Conservation (phyloP, 2,888 invertebrate species). For the Creontiades dilutus region DNA sequence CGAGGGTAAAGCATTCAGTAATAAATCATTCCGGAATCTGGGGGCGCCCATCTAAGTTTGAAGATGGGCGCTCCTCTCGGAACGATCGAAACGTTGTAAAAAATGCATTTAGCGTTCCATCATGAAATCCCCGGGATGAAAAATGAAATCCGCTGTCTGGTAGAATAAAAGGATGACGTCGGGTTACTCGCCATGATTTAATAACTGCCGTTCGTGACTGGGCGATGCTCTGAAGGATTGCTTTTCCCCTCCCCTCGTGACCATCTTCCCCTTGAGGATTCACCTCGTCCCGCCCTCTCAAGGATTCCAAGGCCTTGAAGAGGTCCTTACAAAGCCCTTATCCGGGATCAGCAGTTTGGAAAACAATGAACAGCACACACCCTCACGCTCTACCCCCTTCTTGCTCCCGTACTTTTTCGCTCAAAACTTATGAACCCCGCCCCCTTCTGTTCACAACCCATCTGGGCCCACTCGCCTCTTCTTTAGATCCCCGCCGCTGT, state of each 20-base stretch:
- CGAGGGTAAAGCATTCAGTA: background rate
- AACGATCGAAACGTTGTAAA: slow-evolving; percentile 12
- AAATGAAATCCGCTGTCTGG: slow-evolving; percentile 43
- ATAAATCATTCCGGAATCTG: background rate
- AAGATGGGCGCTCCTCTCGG: background rate
- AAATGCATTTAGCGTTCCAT: slow-evolving; percentile 6
- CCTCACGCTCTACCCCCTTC: slow-evolving; percentile 19
- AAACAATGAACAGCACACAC: slow-evolving; percentile 63
- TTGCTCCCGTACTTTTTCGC: slow-evolving; percentile 7
- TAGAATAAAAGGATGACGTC: background rate
- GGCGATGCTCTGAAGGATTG: slow-evolving; percentile 50
- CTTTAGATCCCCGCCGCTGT: slow-evolving; percentile 5
- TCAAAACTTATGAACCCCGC: slow-evolving; percentile 22
- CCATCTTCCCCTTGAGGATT: slow-evolving; percentile 13
- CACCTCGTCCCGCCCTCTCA: background rate
- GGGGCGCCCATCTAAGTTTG: background rate
- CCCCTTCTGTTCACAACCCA: background rate
- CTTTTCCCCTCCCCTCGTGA: background rate
- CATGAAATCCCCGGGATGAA: background rate
- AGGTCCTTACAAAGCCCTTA: slow-evolving; percentile 61
- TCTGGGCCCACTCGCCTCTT: background rate
- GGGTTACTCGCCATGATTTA: slow-evolving; percentile 50
- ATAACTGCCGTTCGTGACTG: slow-evolving; percentile 55
- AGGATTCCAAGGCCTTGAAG: slow-evolving; percentile 36
- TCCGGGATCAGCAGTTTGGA: slow-evolving; percentile 61